These are phyloP conservation scores for Apodemus speciosus DNA, from an alignment of 2,113 vertebrate genomes.

Conservation along the genomic window DNA sequence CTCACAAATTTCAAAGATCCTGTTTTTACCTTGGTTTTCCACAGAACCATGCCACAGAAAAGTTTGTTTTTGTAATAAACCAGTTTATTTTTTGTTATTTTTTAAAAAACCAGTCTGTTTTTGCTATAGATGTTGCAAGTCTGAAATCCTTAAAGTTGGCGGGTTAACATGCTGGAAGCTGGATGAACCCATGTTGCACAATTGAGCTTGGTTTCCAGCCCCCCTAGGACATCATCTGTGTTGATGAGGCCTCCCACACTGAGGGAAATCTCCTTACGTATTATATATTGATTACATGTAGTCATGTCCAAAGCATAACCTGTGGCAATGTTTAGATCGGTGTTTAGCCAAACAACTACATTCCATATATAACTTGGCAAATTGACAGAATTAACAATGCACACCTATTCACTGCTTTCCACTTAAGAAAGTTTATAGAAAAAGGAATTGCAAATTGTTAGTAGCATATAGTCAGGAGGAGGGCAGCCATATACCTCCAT, in stretches of 20 bases:
- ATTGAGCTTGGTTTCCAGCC: background rate
- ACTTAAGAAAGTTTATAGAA: background rate
- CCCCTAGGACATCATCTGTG: background rate
- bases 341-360: background rate
- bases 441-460: background rate
- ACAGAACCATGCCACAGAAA: background rate
- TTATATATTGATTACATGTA: background rate
- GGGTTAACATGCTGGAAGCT: background rate
- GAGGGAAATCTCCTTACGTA: background rate
- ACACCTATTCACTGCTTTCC: background rate
- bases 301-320: background rate
- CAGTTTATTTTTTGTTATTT: no score
- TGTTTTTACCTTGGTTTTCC: background rate
- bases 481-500: background rate
- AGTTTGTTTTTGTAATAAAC: background rate
- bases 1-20: background rate
- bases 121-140: background rate
- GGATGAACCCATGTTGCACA: background rate
- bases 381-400: background rate
- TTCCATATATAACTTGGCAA: background rate
- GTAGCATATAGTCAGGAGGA: background rate
- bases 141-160: background rate
- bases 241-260: background rate
- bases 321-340: background rate
- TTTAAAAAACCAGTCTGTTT: no score